A percentile compares a stretch with the other conserved stretches of the same genome.
Evolutionary conservation across 1,140 invertebrate species (phyloP).

Genomic region (Drosophila kanapiae): DNA sequence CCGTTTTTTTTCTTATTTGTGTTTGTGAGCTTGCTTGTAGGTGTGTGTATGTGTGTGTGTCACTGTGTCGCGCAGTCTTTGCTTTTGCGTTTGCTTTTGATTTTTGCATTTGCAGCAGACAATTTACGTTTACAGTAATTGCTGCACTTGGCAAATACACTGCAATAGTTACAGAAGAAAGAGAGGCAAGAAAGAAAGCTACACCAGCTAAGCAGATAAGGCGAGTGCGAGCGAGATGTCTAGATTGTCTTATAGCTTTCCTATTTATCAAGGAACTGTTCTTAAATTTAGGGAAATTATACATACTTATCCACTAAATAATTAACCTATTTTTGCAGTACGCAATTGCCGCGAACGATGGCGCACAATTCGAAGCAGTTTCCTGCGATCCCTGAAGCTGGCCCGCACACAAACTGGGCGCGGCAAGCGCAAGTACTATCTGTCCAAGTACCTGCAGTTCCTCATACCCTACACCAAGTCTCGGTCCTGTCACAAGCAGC

Average conservation of each 20-base stretch:
- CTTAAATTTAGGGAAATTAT: not conserved
- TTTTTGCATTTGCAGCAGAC: slow-evolving; percentile 24
- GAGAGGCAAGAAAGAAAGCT: not conserved
- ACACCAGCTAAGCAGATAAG: no score
- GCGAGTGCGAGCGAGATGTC: not conserved
- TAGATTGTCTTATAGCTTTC: not conserved
- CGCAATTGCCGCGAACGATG: slow-evolving; percentile 79
- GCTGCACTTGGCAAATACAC: slow-evolving; percentile 34
- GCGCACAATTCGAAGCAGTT: slow-evolving; percentile 81
- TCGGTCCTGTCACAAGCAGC: slow-evolving; percentile 55
- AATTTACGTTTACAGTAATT: slow-evolving; percentile 49
- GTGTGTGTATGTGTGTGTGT: slow-evolving; percentile 52
- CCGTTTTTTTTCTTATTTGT: not conserved
- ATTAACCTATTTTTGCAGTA: slow-evolving; percentile 36
- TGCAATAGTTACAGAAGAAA: not conserved
- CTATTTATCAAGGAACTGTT: not conserved
- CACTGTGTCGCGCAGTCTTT: slow-evolving; percentile 75
- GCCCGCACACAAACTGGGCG: slow-evolving; percentile 76
- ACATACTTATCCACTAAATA: not conserved
- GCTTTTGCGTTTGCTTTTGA: slow-evolving; percentile 46
- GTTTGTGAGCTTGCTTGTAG: slow-evolving; percentile 31
- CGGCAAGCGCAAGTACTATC: slow-evolving; percentile 80
- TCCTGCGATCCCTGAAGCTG: slow-evolving; percentile 76
- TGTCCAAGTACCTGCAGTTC: slow-evolving; percentile 81
- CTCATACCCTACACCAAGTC: slow-evolving; percentile 80